phyloP scores from a whole-genome alignment of 2,113 vertebrate species.

The Apteryx owenii region DNA sequence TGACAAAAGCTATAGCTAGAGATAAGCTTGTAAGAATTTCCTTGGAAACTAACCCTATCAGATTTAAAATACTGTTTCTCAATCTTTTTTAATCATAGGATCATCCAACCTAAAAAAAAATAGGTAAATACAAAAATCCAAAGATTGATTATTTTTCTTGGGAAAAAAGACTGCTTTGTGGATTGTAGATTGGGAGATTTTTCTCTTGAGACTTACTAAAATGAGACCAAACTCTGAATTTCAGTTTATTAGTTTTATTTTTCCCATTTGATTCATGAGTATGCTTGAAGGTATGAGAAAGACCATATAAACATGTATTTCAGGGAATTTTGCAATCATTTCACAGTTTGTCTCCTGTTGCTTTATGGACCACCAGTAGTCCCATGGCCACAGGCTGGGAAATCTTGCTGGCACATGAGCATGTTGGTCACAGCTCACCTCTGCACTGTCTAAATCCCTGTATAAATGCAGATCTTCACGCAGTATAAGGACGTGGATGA shows the following conservation, averaged over 20 bases:
- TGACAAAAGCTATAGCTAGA: not conserved
- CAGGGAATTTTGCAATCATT: not conserved
- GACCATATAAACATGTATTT: not conserved
- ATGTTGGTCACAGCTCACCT: not conserved
- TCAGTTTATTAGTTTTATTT: not conserved
- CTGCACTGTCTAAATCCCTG: fast-evolving
- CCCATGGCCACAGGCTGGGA: not conserved
- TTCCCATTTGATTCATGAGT: not conserved
- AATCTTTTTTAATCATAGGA: not conserved
- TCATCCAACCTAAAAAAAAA: not conserved
- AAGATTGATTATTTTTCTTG: not conserved
- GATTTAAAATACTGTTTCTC: not conserved
- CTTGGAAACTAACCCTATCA: not conserved
- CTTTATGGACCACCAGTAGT: not conserved
- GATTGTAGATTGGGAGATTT: fast-evolving
- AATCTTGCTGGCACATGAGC: fast-evolving
- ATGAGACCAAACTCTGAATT: not conserved
- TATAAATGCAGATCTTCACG: not conserved
- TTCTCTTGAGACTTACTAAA: not conserved
- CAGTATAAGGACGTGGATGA: not conserved
- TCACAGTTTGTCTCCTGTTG: not conserved
- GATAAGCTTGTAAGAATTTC: not conserved
- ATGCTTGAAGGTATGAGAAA: not conserved
- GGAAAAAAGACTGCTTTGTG: not conserved
- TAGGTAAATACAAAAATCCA: not conserved